Percentiles rank a stretch among this genome's conserved stretches.
These are phyloP conservation scores for Cyphomyrmex costatus DNA, from an alignment of 1,140 invertebrate species.

Conservation along the genomic window DNA sequence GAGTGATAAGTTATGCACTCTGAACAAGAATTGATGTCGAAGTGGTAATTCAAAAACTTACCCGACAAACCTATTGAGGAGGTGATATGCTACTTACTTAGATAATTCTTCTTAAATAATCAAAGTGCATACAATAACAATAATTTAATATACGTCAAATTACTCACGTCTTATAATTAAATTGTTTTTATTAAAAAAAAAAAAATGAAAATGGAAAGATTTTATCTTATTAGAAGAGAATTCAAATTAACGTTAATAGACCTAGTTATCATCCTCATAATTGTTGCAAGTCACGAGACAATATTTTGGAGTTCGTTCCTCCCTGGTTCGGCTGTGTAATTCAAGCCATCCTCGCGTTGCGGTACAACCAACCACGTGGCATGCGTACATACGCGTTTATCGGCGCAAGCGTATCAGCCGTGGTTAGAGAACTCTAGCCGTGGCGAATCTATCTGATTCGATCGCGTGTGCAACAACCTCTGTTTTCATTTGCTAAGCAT, in stretches of 20 bases:
- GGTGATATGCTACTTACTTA: no score
- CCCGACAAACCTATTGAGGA: no score
- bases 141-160: not conserved
- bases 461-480: slow-evolving; percentile 27
- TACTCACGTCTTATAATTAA: not conserved
- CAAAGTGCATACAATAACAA: not conserved
- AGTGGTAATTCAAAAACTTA: no score
- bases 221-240: not conserved
- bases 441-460: slow-evolving; percentile 29
- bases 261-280: not conserved
- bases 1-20: no score
- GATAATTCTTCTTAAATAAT: slow-evolving; percentile 14
- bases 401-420: slow-evolving; percentile 33
- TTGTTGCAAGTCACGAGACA: not conserved
- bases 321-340: not conserved
- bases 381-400: slow-evolving; percentile 47
- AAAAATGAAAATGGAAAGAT: not conserved
- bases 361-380: slow-evolving; percentile 43
- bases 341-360: not conserved
- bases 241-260: slow-evolving; percentile 7
- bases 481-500: not conserved
- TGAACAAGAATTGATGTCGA: no score
- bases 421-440: not conserved
- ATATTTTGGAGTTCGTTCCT: slow-evolving; percentile 36
- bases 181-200: not conserved